These are phyloP conservation scores for Pampus argenteus DNA, from an alignment of 2,797 vertebrate species.

Conservation along the genomic window DNA sequence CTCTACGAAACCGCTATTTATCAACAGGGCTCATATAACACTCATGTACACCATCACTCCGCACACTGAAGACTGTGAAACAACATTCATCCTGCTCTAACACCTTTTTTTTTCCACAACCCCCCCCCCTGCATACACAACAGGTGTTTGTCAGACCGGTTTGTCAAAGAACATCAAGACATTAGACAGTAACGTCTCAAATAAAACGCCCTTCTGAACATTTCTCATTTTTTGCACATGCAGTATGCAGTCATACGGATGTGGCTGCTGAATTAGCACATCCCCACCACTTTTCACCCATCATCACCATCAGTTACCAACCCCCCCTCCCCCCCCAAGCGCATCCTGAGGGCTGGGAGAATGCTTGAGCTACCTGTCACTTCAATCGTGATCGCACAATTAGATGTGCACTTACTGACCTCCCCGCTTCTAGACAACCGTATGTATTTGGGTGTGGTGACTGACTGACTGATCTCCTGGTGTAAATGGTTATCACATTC, in stretches of 20 bases:
- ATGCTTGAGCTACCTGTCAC: conserved; percentile 62
- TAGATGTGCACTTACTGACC: conserved; percentile 51
- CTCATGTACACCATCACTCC: background rate
- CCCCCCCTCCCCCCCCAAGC: too few relatives aligned
- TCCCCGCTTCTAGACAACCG: conserved; percentile 25
- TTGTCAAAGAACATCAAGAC: background rate
- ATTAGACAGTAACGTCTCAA: background rate
- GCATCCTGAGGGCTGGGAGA: conserved; percentile 34
- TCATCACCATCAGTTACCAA: conserved; percentile 32
- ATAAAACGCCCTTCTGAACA: background rate
- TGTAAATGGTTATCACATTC: conserved; percentile 18
- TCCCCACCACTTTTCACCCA: conserved; percentile 16
- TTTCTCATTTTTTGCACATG: conserved; percentile 1
- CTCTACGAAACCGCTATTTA: conserved; percentile 17
- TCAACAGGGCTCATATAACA: conserved; percentile 17
- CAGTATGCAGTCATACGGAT: background rate
- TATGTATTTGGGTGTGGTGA: background rate
- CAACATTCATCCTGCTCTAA: background rate
- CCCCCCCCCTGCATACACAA: background rate
- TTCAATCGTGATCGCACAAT: conserved; percentile 47
- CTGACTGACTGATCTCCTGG: conserved; percentile 1
- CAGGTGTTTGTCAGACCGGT: conserved; percentile 6
- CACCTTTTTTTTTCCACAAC: background rate
- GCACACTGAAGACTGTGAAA: background rate
- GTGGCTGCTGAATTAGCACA: conserved; percentile 28